Evolutionary conservation across 2,888 invertebrate species (phyloP), one percentile per base, ranked within the genome.

Genomic region (Autographa pulchrina): DNA sequence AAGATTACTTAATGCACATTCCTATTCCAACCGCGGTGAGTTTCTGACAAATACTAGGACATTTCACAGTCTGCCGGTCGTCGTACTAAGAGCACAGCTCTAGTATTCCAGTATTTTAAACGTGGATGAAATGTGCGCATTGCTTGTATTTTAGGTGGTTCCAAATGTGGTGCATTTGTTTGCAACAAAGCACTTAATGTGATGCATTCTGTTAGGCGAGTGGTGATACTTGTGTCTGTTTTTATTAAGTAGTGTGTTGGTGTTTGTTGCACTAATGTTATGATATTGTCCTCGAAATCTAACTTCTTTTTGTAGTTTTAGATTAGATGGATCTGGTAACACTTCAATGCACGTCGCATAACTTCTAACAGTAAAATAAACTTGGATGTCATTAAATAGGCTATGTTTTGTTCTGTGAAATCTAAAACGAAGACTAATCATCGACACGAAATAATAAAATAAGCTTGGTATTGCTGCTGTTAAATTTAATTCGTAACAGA

Each of bases 51-150:
- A 92, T 93, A 88, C 87, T 84, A 83, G 88, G 79, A 87, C 94
- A 94, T 95, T 95, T 93, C 92, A 94, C 95, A 94, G 95, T 95
- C 95, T 95, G 87, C 92, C 90, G 93, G 91, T 87, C 88, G 85
- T 86, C 85, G 85, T 86, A 86, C 86, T 90, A 85, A 90, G 87
- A 90, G 89, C 88, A 91, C 65, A 65, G 89, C 89, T 83, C 79
- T 69, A 56, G 43, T 3, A 43, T 43, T 43, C 14, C 80, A 84
- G 82, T 85, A 88, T 86, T 88, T 86, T 85, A 86, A 82, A 77
- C 75, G 78, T 77, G 67, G 69, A 80, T 80, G 81, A 78, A 82
- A 81, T 74, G 72, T 68, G 78, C 80, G 88, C 86, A 87, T 88
- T 86, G 75, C 64, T 80, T 77, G 70, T 84, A 89, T 90, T 88